Conservation (phyloP, 2,113 vertebrate species). For the Halcyon malimbica region DNA sequence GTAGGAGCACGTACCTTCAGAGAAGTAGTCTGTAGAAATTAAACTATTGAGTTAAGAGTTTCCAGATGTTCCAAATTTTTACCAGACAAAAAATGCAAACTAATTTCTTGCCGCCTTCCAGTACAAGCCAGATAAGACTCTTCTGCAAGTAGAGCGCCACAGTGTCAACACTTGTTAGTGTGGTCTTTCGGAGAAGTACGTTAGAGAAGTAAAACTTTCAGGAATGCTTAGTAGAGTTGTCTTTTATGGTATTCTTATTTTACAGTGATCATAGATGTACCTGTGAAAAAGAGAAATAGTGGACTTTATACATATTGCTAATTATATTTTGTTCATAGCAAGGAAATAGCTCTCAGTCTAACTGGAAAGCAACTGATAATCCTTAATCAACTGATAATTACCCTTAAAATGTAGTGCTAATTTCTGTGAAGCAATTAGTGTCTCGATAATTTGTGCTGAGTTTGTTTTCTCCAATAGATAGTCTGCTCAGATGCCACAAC, state of each 20-base stretch:
- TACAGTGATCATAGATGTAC: background rate
- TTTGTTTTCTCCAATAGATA: background rate
- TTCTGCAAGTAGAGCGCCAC: background rate
- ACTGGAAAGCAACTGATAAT: background rate
- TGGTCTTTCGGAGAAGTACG: background rate
- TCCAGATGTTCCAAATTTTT: background rate
- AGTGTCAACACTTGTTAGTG: background rate
- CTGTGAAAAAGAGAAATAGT: background rate
- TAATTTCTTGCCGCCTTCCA: background rate
- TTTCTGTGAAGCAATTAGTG: background rate
- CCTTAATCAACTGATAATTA: background rate
- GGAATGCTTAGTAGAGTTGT: background rate
- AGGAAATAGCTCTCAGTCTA: background rate
- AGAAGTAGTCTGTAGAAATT: background rate
- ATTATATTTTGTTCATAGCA: background rate
- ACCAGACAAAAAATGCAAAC: background rate
- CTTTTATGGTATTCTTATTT: background rate
- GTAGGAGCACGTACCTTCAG: background rate
- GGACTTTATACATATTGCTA: background rate
- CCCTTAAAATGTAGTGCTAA: background rate
- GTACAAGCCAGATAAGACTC: background rate
- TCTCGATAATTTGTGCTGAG: background rate
- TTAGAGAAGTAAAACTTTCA: background rate
- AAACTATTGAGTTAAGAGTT: background rate
- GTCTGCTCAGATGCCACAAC: background rate